A percentile compares a stretch with the other conserved stretches of the same genome.
phyloP scores from a whole-genome alignment of 2,888 invertebrate genomes.

The Hypercompe scribonia region DNA sequence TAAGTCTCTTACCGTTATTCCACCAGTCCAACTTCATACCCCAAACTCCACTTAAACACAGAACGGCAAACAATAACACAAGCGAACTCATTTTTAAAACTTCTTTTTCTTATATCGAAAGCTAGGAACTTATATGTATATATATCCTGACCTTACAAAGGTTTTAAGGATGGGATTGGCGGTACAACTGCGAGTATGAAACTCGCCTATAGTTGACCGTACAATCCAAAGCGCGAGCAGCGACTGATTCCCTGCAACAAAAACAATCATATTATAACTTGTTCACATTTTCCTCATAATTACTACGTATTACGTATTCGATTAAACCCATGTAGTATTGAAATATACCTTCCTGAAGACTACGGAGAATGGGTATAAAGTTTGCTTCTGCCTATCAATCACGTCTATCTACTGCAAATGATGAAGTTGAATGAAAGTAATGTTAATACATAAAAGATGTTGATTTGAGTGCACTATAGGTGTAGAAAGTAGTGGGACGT shows the following conservation, averaged over 20 bases:
- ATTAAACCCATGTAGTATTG: conserved; percentile 3
- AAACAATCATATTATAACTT: conserved; percentile 19
- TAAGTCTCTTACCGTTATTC: conserved; percentile 33
- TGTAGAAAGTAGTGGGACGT: not conserved
- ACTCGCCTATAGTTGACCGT: conserved; percentile 54
- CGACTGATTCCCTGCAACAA: conserved; percentile 31
- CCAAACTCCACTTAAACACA: conserved; percentile 30
- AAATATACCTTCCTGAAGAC: not conserved
- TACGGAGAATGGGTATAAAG: not conserved
- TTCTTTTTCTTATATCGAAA: conserved; percentile 14
- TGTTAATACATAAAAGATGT: not conserved
- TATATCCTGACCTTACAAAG: conserved; percentile 44
- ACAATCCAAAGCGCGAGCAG: conserved; percentile 38
- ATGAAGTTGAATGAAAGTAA: not conserved
- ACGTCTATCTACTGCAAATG: not conserved
- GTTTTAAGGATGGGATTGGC: conserved; percentile 41
- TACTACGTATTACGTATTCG: conserved; percentile 7
- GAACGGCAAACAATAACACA: conserved; percentile 8
- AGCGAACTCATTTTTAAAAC: conserved; percentile 24
- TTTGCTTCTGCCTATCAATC: not conserved
- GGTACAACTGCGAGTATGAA: conserved; percentile 47
- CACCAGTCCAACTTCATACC: conserved; percentile 29
- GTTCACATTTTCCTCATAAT: conserved; percentile 33
- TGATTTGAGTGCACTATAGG: not conserved
- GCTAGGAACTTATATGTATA: conserved; percentile 49